Evolutionary conservation across 2,113 vertebrate genomes (phyloP).

Genomic region (Calypte anna): DNA sequence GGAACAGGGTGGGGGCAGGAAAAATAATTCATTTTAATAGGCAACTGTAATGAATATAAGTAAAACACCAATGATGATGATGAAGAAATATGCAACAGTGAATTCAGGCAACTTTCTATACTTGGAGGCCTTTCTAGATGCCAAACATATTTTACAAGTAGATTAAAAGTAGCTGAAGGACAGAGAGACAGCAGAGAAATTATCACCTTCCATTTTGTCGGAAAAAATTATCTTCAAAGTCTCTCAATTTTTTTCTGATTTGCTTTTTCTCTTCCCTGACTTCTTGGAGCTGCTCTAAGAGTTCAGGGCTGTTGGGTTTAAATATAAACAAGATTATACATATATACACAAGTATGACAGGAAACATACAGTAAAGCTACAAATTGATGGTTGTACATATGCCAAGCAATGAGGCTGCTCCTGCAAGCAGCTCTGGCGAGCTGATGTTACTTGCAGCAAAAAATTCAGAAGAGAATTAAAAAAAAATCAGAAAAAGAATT

Average conservation of each 20-base stretch:
- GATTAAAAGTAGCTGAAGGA: background rate
- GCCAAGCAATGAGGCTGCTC: background rate
- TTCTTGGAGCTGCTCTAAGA: constrained; percentile 94
- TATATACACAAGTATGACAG: background rate
- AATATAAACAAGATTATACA: background rate
- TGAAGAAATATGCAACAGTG: accelerated
- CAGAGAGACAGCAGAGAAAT: background rate
- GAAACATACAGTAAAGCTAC: background rate
- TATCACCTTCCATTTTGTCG: constrained; percentile 93
- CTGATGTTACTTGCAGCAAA: background rate
- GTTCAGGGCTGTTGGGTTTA: constrained; percentile 84
- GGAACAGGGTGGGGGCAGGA: accelerated
- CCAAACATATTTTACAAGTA: background rate
- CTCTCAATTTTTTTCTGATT: constrained; percentile 92
- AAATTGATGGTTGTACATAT: accelerated
- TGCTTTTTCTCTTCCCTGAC: constrained; percentile 94
- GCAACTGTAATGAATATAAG: background rate
- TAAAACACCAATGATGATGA: background rate
- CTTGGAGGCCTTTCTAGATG: background rate
- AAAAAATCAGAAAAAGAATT: background rate
- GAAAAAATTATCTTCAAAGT: constrained; percentile 97
- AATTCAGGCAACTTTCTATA: background rate
- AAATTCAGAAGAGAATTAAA: background rate
- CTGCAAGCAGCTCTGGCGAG: background rate
- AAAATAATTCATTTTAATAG: background rate